Base-by-base conservation (phyloP, 2,113 vertebrate genomes). In the Apeltes quadracus region DNA sequence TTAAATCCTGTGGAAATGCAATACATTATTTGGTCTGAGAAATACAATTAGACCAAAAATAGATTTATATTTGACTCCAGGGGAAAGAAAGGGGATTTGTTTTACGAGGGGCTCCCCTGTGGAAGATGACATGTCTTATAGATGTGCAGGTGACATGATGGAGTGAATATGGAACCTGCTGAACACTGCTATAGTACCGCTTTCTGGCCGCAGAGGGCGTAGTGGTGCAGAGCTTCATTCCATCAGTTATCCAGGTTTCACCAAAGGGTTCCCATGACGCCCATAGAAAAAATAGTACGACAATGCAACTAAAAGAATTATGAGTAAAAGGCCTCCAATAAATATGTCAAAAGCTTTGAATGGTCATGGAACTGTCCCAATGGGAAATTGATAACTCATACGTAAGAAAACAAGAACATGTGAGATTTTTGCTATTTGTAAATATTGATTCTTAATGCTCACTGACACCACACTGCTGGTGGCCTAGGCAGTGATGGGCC, bases 151-250 rank as follows among this genome's bases (percentile, higher is more conserved):
- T n/a, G n/a, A 61, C 16, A 7, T 44, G 27, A 38, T n/a, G 7
- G 8, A 20, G 23, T 54, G 32, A n/a, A 10, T 13, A 1, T 39
- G 27, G 27, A 38, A 9, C 59, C 58, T 72, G 59, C 38, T 71
- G 1, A 57, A 43, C 36, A 61, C 39, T 15, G 27, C 2, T 63
- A 55, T 55, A 61, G 8, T 64, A 18, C 2, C 23, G 5, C 3
- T 32, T 51, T 20, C 13, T 7, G 38, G 7, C 85, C 79, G 62
- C 85, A 84, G 82, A 12, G 62, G 74, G 76, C 2, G 82, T 70
- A 84, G 62, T 15, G 66, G 20, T 36, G 55, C 61, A 63, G 20
- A 11, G 55, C 56, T 50, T 2, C 27, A 43, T 15, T 16, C 32
- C 22, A 10, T 48, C 22, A 18, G 5, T n/a, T 64, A 43, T 4